A percentile compares a stretch with the other conserved stretches of the same genome.
Evolutionary conservation across 2,113 vertebrate genomes (phyloP).

Genomic region (Colistium nudipinnis): DNA sequence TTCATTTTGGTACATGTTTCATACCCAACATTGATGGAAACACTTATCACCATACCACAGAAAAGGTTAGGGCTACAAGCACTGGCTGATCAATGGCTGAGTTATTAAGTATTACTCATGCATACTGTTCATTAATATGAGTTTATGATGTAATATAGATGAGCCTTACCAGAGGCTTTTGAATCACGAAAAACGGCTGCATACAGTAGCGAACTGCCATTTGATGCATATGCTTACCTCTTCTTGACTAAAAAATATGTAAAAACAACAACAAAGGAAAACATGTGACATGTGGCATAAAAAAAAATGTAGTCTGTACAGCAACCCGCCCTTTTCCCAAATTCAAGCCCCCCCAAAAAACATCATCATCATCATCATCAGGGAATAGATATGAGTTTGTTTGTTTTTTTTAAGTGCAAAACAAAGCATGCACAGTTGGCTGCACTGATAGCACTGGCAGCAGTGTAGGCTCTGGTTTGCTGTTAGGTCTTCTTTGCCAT

Average conservation of each 20-base stretch:
- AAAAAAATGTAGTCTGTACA: slow-evolving; percentile 20
- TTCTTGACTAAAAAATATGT: neutral
- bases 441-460: neutral
- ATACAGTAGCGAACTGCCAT: slow-evolving; percentile 4
- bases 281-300: neutral
- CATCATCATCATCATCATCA: neutral
- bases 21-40: slow-evolving; percentile 7
- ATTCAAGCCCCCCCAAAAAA: neutral
- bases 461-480: neutral
- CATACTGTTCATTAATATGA: neutral
- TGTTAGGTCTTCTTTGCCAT: slow-evolving; percentile 14
- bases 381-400: neutral
- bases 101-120: slow-evolving; percentile 15
- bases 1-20: slow-evolving; percentile 16
- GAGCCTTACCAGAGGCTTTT: neutral
- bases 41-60: neutral
- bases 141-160: neutral
- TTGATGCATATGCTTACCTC: neutral
- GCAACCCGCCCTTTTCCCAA: slow-evolving; percentile 4
- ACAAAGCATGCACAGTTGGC: neutral
- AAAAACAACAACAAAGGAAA: neutral
- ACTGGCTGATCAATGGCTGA: neutral
- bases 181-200: neutral
- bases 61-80: neutral
- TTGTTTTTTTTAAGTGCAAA: neutral